Conservation (phyloP, 2,113 vertebrate genomes). For the Trogon melanurus region DNA sequence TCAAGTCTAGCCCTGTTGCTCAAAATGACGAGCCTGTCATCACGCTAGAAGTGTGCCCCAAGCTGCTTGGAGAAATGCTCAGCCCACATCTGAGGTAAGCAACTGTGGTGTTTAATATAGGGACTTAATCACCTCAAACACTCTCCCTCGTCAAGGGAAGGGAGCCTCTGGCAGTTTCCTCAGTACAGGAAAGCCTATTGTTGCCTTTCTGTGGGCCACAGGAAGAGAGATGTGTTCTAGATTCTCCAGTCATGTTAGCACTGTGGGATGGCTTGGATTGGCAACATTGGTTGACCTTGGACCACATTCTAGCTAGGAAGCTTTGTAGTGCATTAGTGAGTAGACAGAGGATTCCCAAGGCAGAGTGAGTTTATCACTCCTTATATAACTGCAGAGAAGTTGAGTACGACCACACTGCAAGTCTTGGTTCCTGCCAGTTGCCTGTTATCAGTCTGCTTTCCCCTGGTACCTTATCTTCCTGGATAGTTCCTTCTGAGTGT, state of each 20-base stretch:
- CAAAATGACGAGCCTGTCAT: not conserved
- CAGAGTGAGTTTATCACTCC: not conserved
- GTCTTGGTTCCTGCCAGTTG: not conserved
- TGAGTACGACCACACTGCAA: not conserved
- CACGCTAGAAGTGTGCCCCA: fast-evolving
- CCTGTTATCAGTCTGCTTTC: not conserved
- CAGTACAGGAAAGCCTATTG: not conserved
- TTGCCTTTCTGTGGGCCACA: not conserved
- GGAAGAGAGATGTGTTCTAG: not conserved
- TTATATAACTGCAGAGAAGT: not conserved
- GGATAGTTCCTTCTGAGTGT: not conserved
- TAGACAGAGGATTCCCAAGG: not conserved
- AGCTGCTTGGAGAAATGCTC: not conserved
- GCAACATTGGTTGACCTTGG: not conserved
- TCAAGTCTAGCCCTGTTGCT: not conserved
- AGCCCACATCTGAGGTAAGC: not conserved
- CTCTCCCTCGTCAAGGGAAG: not conserved
- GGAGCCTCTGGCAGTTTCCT: not conserved
- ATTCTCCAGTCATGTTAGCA: not conserved
- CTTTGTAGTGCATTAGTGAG: not conserved
- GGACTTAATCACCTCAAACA: not conserved
- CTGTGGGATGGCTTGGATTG: not conserved
- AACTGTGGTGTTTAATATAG: fast-evolving
- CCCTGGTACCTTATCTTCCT: not conserved
- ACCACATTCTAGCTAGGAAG: not conserved